phyloP scores from a whole-genome alignment of 2,113 vertebrate genomes.

The Dipodomys merriami region DNA sequence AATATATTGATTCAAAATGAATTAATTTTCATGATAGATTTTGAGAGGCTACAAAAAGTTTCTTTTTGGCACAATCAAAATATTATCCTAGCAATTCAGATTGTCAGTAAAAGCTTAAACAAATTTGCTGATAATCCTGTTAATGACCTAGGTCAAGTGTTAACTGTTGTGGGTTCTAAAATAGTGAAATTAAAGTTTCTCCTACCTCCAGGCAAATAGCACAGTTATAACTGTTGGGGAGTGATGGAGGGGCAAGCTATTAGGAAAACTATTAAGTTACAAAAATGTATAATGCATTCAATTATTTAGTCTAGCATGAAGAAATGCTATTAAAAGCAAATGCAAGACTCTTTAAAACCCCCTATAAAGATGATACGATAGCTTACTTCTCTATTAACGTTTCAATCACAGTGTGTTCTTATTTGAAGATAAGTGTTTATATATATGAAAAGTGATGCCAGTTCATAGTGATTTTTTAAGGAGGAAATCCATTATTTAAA shows the following conservation, averaged over 20 bases:
- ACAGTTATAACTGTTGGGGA: conserved; percentile 76
- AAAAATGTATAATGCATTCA: conserved; percentile 71
- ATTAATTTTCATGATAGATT: conserved; percentile 87
- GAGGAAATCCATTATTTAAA: conserved; percentile 58
- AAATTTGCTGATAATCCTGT: conserved; percentile 93
- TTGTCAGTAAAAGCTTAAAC: conserved; percentile 93
- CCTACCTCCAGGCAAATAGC: conserved; percentile 86
- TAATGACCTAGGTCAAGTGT: conserved; percentile 93
- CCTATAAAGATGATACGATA: conserved; percentile 67
- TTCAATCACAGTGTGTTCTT: conserved; percentile 18
- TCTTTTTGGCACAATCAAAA: conserved; percentile 89
- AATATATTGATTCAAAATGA: conserved; percentile 82
- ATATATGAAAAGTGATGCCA: conserved; percentile 56
- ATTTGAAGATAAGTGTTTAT: conserved; percentile 49
- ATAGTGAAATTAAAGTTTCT: conserved; percentile 89
- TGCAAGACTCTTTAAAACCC: conserved; percentile 20
- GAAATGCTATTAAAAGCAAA: conserved; percentile 74
- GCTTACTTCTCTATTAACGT: conserved; percentile 60
- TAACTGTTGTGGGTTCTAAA: conserved; percentile 92
- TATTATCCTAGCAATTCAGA: conserved; percentile 91
- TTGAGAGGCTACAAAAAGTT: conserved; percentile 87
- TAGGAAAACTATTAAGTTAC: conserved; percentile 85
- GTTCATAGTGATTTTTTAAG: conserved; percentile 41
- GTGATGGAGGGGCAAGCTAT: conserved; percentile 57
- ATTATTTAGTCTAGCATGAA: conserved; percentile 76